phyloP scores from a whole-genome alignment of 2,888 invertebrate species.

The Drosophila vallismaia region DNA sequence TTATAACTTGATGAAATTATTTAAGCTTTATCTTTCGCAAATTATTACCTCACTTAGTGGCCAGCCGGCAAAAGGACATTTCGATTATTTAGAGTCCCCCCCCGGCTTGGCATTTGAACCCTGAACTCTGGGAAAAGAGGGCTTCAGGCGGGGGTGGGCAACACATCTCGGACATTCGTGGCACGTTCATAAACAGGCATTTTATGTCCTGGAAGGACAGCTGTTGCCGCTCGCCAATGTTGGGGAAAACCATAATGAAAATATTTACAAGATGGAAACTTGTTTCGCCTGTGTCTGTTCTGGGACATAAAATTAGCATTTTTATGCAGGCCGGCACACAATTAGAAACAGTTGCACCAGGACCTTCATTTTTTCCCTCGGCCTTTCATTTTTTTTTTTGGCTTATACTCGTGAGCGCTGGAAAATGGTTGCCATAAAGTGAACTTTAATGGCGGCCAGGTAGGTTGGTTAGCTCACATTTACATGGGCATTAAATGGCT shows the following conservation, averaged over 20 bases:
- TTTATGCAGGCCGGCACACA: constrained; percentile 67
- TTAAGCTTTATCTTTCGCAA: constrained; percentile 25
- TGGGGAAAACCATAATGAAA: constrained; percentile 32
- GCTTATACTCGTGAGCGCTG: constrained; percentile 38
- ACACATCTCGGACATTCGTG: constrained; percentile 49
- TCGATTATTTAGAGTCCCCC: constrained; percentile 31
- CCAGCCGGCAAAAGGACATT: constrained; percentile 7
- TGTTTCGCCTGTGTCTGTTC: constrained; percentile 41
- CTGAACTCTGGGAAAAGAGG: constrained; percentile 18
- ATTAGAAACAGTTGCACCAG: constrained; percentile 49
- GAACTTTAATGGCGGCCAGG: constrained; percentile 69
- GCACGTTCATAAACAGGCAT: constrained; percentile 66
- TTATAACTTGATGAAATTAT: constrained; percentile 13
- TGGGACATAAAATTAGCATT: constrained; percentile 75
- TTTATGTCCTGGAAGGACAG: constrained; percentile 60
- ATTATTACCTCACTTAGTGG: constrained; percentile 37
- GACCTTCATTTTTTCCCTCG: not conserved
- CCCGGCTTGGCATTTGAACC: constrained; percentile 27
- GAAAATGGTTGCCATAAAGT: constrained; percentile 68
- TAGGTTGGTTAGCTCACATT: constrained; percentile 56
- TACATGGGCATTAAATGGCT: constrained; percentile 74
- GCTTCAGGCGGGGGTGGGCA: too few relatives aligned
- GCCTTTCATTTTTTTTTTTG: not conserved
- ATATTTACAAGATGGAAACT: constrained; percentile 56
- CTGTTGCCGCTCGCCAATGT: constrained; percentile 47